Percentiles rank a stretch among this genome's conserved stretches.
Evolutionary conservation across 2,113 vertebrate species (phyloP).

Genomic region (Leucopternis melanops): DNA sequence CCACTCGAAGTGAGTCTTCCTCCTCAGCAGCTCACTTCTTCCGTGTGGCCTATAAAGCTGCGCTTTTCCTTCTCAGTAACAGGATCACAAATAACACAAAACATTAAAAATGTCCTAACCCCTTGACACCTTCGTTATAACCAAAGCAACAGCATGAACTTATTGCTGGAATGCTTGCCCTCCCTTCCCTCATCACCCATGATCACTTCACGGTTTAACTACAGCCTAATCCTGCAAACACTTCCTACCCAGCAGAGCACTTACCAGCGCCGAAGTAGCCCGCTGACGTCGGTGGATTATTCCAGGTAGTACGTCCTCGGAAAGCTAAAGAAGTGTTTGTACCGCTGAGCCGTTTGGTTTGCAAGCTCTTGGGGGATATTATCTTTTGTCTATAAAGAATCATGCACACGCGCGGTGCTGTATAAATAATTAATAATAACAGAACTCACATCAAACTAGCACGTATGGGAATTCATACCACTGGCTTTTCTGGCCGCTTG

Average conservation of each 20-base stretch:
- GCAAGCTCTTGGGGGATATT: conserved; percentile 44
- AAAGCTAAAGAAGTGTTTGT: conserved; percentile 26
- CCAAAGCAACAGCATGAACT: background rate
- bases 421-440: conserved; percentile 56
- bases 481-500: background rate
- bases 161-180: background rate
- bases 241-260: conserved; percentile 32
- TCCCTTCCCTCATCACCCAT: conserved; percentile 4
- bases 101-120: conserved; percentile 7
- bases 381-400: conserved; percentile 34
- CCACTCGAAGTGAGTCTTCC: background rate
- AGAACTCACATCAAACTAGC: conserved; percentile 11
- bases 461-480: background rate
- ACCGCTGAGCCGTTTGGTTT: background rate
- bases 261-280: background rate
- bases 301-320: background rate
- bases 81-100: background rate
- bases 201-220: conserved; percentile 7
- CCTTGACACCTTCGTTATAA: background rate
- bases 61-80: conserved; percentile 1
- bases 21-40: background rate
- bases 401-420: background rate
- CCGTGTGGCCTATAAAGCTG: conserved; percentile 1
- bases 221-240: conserved; percentile 24
- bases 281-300: background rate